These are phyloP conservation scores for Tetrapedia diversipes DNA, from an alignment of 2,888 invertebrate genomes.

Conservation along the genomic window DNA sequence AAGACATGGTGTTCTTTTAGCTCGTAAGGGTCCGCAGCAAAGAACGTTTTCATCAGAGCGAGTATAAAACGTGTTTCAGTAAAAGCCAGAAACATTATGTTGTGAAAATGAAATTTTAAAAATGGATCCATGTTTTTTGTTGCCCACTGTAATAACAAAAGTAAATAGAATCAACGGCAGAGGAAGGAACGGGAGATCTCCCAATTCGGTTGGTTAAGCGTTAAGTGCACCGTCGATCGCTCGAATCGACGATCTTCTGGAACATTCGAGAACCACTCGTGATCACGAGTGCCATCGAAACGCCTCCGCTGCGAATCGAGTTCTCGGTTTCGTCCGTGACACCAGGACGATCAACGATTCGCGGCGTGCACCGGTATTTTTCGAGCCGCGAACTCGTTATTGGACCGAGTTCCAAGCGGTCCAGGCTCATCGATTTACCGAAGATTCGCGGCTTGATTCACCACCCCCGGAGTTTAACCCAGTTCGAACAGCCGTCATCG, in stretches of 20 bases:
- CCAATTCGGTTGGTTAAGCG: too few species aligned
- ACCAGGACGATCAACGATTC: constrained; percentile 9
- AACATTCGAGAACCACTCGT: constrained; percentile 6
- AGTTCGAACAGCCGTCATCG: constrained; percentile 28
- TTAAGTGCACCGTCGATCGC: too few species aligned
- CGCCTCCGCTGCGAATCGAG: background rate
- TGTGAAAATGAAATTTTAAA: too few species aligned
- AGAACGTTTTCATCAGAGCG: constrained; percentile 10
- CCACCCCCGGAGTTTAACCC: constrained; percentile 46
- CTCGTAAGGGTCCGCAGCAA: constrained; percentile 11
- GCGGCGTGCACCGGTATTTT: constrained; percentile 17
- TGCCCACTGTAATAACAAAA: too few species aligned
- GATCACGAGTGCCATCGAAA: background rate
- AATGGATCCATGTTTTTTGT: too few species aligned
- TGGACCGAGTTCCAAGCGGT: constrained; percentile 33
- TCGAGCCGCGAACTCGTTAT: constrained; percentile 32
- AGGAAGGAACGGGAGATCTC: too few species aligned
- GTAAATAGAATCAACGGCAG: too few species aligned
- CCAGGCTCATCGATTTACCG: constrained; percentile 35
- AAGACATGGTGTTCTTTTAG: constrained; percentile 31
- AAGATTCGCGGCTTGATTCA: constrained; percentile 15
- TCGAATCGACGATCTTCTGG: background rate
- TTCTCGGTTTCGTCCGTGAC: constrained; percentile 20
- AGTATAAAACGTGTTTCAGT: background rate
- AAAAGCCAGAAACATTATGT: constrained; percentile 2